A percentile compares a stretch with the other conserved stretches of the same genome.
Conservation (phyloP, 2,888 invertebrate genomes). For the Antitype chi region DNA sequence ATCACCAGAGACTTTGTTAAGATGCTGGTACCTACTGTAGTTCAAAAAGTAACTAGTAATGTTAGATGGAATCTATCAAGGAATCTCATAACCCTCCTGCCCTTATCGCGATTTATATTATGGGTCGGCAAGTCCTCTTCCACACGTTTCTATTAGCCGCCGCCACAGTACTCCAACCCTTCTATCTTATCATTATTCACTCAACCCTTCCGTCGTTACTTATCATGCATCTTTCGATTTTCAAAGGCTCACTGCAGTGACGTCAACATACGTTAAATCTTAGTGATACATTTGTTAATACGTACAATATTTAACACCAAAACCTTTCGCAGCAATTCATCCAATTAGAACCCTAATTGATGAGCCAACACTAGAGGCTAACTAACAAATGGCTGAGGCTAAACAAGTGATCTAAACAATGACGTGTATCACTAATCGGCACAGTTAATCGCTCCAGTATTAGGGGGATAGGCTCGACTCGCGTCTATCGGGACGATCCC, state of each 20-base stretch:
- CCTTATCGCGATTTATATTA: neutral
- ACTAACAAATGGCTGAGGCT: slow-evolving; percentile 50
- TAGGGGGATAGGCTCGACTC: slow-evolving; percentile 37
- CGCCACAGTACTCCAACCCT: neutral
- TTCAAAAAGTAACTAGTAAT: neutral
- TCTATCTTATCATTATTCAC: neutral
- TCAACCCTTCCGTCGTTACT: neutral
- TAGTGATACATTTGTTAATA: neutral
- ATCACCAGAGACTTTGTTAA: neutral
- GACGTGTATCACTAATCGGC: slow-evolving; percentile 57
- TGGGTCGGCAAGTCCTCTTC: neutral
- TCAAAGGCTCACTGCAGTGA: neutral
- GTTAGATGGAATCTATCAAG: neutral
- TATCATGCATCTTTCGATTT: neutral
- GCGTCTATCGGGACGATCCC: slow-evolving; percentile 22
- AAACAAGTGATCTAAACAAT: slow-evolving; percentile 63
- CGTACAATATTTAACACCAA: neutral
- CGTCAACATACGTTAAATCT: neutral
- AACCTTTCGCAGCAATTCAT: slow-evolving; percentile 23
- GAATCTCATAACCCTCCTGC: neutral
- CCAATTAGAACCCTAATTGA: slow-evolving; percentile 33
- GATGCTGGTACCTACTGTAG: too few relatives aligned
- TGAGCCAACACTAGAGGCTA: slow-evolving; percentile 37
- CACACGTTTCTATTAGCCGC: neutral
- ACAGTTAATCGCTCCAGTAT: slow-evolving; percentile 51